Evolutionary conservation across 2,888 invertebrate species (phyloP).

Genomic region (Tetragnatha montana): DNA sequence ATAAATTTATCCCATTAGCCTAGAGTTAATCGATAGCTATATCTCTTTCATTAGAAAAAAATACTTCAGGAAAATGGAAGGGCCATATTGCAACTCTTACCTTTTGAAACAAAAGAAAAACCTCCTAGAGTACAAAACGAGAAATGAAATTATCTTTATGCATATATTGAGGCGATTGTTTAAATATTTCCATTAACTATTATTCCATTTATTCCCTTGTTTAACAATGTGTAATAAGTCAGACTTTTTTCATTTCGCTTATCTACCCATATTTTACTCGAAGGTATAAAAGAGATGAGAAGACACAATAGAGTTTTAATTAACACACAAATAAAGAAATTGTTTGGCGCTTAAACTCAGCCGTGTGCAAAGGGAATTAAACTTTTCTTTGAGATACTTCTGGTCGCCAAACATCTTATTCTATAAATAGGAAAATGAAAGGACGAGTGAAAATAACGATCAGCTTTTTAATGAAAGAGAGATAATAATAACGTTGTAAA

Average conservation of each 20-base stretch:
- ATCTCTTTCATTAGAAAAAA: background rate
- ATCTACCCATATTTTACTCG: background rate
- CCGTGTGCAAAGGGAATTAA: slow-evolving; percentile 23
- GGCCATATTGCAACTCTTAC: background rate
- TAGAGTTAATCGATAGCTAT: background rate
- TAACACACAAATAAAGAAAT: slow-evolving; percentile 55
- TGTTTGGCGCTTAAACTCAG: slow-evolving; percentile 37
- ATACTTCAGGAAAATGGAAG: background rate
- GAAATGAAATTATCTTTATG: background rate
- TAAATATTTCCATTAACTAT: background rate
- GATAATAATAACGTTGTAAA: slow-evolving; percentile 21
- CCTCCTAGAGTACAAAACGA: background rate
- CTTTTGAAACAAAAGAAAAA: background rate
- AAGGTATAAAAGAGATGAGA: slow-evolving; percentile 4
- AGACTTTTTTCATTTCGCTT: slow-evolving; percentile 7
- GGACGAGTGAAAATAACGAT: slow-evolving; percentile 44
- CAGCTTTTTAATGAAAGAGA: slow-evolving; percentile 32
- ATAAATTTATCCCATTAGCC: background rate
- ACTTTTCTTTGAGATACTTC: background rate
- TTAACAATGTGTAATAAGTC: background rate
- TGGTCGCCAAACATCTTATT: background rate
- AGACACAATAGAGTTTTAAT: slow-evolving; percentile 26
- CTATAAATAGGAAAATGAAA: background rate
- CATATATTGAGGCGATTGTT: background rate
- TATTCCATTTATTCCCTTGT: background rate